Conservation (phyloP, 2,888 invertebrate genomes). For the Sinodicranocentrus sp. region DNA sequence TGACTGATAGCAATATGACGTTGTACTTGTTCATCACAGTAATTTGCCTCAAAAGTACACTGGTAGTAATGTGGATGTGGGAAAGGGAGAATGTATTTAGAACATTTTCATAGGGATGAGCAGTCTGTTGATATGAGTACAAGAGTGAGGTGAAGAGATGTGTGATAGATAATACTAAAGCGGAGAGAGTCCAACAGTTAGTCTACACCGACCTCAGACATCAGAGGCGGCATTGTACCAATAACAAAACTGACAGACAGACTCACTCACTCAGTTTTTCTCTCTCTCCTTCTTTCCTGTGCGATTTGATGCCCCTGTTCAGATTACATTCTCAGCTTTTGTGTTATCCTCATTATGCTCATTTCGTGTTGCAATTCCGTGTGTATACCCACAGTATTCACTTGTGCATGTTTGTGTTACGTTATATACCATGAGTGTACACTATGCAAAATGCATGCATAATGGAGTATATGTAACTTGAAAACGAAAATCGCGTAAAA, state of each 20-base stretch:
- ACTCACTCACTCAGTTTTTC: slow-evolving; percentile 1
- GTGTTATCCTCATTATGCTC: slow-evolving; percentile 4
- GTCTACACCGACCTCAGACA: slow-evolving; percentile 32
- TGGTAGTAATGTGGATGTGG: too few relatives aligned
- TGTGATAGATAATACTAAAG: not conserved
- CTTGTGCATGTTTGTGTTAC: not conserved
- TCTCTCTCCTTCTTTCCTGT: slow-evolving; percentile 15
- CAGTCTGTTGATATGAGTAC: not conserved
- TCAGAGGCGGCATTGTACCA: slow-evolving; percentile 35
- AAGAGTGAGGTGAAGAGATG: slow-evolving; percentile 16
- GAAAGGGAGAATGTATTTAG: too few relatives aligned
- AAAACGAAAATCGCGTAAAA: too few relatives aligned
- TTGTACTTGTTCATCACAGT: too few relatives aligned
- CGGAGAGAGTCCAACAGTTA: slow-evolving; percentile 15
- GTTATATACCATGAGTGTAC: too few relatives aligned
- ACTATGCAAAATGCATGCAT: too few relatives aligned
- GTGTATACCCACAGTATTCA: not conserved
- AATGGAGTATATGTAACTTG: too few relatives aligned
- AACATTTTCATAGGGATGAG: too few relatives aligned
- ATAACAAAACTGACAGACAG: slow-evolving; percentile 10
- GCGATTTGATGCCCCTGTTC: not conserved
- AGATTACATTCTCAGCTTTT: slow-evolving; percentile 5
- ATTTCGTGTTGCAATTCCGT: slow-evolving; percentile 13
- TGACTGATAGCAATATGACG: too few relatives aligned
- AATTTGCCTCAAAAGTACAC: too few relatives aligned